Base-by-base conservation (phyloP, 1,140 invertebrate genomes). In the Anadara kagoshimensis region DNA sequence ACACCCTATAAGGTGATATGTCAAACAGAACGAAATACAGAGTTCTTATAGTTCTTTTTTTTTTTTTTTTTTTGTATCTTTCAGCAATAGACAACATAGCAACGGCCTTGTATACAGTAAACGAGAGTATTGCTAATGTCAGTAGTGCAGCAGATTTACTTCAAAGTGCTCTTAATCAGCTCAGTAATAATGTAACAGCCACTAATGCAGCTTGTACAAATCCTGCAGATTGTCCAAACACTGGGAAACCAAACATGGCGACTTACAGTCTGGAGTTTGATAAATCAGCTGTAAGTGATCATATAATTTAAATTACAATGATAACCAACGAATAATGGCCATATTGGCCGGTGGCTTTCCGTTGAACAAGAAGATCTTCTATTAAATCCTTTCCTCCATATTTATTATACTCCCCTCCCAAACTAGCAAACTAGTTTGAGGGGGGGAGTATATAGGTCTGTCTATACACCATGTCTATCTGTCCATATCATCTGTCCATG, bases 251-350 rank as follows among this genome's bases (percentile, higher is more conserved):
- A n/a, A 26, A 64, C 53, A 49, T 64, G n/a, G 18, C 62, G 18
- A 10, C 14, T 1, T 41, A 51, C 10, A 20, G 36, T 51, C 36
- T 67, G 8, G 47, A 24, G 22, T 57, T 73, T 43, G 56, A 73
- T 36, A n/a, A 44, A 26, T 61, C 47, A 67, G 45, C 64, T 43
- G 70, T 73, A 14, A 66, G 65, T 53, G 5, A 24, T 56, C 11
- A 47, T 51, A 36, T 36, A n/a, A n/a, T n/a, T n/a, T n/a, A n/a
- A n/a, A n/a, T n/a, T n/a, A n/a, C n/a, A n/a, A n/a, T n/a, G n/a
- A 26, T 45, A 26, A 56, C 36, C 18, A 41, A 45, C 10, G 26
- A 29, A 26, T 44, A 68, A n/a, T n/a, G n/a, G n/a, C n/a, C n/a
- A n/a, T n/a, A n/a, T n/a, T n/a, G n/a, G n/a, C n/a, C n/a, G n/a